Conservation (phyloP, 2,888 invertebrate genomes). For the Artemia sinica region DNA sequence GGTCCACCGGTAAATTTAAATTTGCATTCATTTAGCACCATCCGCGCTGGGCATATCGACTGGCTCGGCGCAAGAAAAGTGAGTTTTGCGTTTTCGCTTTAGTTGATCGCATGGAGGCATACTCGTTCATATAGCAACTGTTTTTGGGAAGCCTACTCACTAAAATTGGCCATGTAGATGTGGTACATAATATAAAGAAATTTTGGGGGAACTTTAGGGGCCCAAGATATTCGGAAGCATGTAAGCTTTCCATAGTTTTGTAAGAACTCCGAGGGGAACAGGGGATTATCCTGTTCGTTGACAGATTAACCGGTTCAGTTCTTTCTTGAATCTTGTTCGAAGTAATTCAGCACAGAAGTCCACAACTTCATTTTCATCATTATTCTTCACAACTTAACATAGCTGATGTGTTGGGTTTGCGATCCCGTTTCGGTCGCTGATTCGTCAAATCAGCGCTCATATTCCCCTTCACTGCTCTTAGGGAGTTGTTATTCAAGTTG, state of each 20-base stretch:
- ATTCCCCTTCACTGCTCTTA: too few species aligned
- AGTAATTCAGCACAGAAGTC: background rate
- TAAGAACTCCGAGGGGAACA: background rate
- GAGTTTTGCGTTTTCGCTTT: slow-evolving; percentile 28
- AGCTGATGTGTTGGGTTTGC: slow-evolving; percentile 79
- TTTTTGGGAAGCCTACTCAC: background rate
- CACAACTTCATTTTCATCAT: slow-evolving; percentile 1
- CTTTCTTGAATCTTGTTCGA: slow-evolving; percentile 1
- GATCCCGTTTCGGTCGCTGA: slow-evolving; percentile 40
- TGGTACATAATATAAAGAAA: slow-evolving; percentile 1
- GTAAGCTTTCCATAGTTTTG: background rate
- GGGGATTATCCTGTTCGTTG: background rate
- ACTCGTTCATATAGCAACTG: too few species aligned
- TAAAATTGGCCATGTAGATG: background rate
- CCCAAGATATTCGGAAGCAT: background rate
- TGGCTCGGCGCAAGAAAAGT: slow-evolving; percentile 65
- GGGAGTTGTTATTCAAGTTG: background rate
- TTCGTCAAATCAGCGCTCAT: background rate
- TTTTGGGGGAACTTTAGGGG: background rate
- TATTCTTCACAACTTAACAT: slow-evolving; percentile 41
- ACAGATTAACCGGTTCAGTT: background rate
- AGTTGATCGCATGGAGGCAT: too few species aligned
- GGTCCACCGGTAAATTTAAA: slow-evolving; percentile 79
- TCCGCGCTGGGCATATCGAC: too few species aligned
- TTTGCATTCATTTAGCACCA: slow-evolving; percentile 65